Evolutionary conservation across 1,140 invertebrate species (phyloP).

Genomic region (Oryctes rhinoceros): DNA sequence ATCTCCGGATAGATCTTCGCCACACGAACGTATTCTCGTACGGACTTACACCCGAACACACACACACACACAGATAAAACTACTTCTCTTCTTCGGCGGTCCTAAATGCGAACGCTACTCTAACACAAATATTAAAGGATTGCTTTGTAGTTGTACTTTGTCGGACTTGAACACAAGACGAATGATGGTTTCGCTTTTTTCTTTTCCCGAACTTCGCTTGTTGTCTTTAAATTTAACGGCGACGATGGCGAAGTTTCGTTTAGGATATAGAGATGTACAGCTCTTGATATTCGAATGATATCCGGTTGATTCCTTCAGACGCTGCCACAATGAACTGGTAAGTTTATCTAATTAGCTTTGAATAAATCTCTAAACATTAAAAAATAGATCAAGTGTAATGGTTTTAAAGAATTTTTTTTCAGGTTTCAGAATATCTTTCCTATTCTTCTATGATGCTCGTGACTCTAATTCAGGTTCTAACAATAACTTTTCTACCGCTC

Average conservation of each 20-base stretch:
- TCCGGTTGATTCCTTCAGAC: no score
- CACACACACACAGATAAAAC: neutral
- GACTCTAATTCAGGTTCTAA: no score
- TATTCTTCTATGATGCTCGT: no score
- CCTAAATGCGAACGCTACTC: slow-evolving; percentile 22
- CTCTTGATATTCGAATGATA: no score
- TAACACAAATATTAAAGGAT: slow-evolving; percentile 34
- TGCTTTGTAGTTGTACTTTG: slow-evolving; percentile 30
- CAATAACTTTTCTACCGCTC: no score
- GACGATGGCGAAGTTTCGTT: neutral
- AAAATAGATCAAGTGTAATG: no score
- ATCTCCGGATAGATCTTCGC: neutral
- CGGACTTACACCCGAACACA: neutral
- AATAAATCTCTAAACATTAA: no score
- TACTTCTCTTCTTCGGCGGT: neutral
- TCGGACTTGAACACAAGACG: slow-evolving; percentile 29
- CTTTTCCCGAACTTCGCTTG: slow-evolving; percentile 4
- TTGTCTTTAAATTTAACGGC: slow-evolving; percentile 17
- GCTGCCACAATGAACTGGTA: no score
- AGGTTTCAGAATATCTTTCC: no score
- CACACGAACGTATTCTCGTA: no score
- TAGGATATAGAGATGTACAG: neutral
- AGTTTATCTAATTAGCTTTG: no score
- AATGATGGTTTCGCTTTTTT: slow-evolving; percentile 3
- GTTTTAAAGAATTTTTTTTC: no score